Base-by-base conservation (phyloP, 2,888 invertebrate genomes). In the Axea sp. region DNA sequence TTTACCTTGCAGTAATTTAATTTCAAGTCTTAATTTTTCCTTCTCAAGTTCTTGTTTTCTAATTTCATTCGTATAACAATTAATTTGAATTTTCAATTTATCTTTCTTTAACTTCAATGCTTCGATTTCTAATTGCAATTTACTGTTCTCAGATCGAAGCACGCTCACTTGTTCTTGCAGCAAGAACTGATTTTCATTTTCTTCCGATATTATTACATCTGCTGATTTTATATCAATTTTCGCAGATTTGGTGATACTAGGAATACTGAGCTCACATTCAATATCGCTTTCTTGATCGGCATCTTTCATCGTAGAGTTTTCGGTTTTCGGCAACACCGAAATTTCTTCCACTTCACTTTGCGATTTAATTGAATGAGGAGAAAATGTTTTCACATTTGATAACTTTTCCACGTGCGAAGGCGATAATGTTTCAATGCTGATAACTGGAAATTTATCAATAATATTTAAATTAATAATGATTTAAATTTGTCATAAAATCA, bases 61-160 rank as follows among this genome's bases (percentile, higher is more conserved):
- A 80, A 84, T 81, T 51, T 85, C 86, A 17, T 84, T 86, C 65
- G 86, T 84, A n/a, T 83, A 84, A 62, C 80, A 82, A 60, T 84
- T 86, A 19, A 86, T 86, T 53, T 86, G 85, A 0, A 86, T 77
- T 12, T 86, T 80, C n/a, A 86, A 72, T 45, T 86, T 86, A 59
- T 85, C 86, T 43, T 84, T 84, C 33, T 87, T 86, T 9, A 86
- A 75, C 43, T 86, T 86, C 3, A 87, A 72, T 80, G 84, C 81
- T 55, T 86, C 86, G 11, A 86, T 86, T 74, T 87, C 87, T 5
- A 83, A 84, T 55, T 80, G 80, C 1, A 87, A 64, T 60, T 86
- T 86, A 1, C 78, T 80, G 14, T 83, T 83, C 39, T 87, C 87
- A 1, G 84, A 84, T 2, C 84, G 81, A 7, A 87, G 76, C n/a